A percentile compares a stretch with the other conserved stretches of the same genome.
phyloP scores from a whole-genome alignment of 1,140 invertebrate genomes.

The Apis mellifera region Amel_HAv3.1 CM009942.2:9952001-9952500 shows the following conservation, averaged over 20 bases:
- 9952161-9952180: constrained; percentile 4
- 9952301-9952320: constrained; percentile 15
- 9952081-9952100: too few relatives aligned
- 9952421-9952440: constrained; percentile 7
- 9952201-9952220: not conserved
- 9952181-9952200: not conserved
- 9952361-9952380: constrained; percentile 46
- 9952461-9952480: not conserved
- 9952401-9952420: constrained; percentile 18
- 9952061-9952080: too few relatives aligned
- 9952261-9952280: too few relatives aligned
- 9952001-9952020: too few relatives aligned
- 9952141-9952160: not conserved
- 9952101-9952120: not conserved
- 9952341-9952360: constrained; percentile 25
- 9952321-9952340: constrained; percentile 45
- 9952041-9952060: not conserved
- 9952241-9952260: too few relatives aligned
- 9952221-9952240: not conserved
- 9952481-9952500: constrained; percentile 9
- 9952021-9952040: too few relatives aligned
- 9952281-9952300: constrained; percentile 8
- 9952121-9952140: not conserved
- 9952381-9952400: constrained; percentile 35
- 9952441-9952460: constrained; percentile 42